Conservation (phyloP, 2,113 vertebrate species). For the Mus pahari region DNA sequence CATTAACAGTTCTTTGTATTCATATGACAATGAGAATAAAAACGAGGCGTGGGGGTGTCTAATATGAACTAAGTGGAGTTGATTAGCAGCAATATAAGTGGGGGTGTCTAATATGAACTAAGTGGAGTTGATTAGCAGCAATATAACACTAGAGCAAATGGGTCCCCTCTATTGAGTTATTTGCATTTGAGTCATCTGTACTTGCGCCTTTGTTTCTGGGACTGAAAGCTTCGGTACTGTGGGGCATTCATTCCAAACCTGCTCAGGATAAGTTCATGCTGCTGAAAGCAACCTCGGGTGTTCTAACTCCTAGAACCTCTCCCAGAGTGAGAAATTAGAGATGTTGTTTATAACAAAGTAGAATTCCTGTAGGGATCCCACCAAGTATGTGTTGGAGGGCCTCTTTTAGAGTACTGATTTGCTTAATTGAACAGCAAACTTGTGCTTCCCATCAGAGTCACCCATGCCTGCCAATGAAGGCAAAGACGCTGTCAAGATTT, state of each 20-base stretch:
- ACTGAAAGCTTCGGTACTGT: background rate
- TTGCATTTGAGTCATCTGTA: conserved; percentile 17
- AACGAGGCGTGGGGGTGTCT: background rate
- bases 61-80: conserved; percentile 72
- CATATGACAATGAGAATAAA: conserved; percentile 52
- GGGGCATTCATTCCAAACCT: conserved; percentile 6
- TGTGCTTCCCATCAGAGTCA: background rate
- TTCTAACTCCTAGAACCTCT: background rate
- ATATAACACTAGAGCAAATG: background rate
- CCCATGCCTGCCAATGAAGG: background rate
- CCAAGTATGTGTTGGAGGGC: background rate
- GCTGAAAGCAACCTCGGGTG: conserved; percentile 21
- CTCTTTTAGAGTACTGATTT: background rate
- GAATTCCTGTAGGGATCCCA: background rate
- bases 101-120: conserved; percentile 64
- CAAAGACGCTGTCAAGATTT: background rate
- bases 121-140: conserved; percentile 72
- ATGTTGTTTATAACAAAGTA: background rate
- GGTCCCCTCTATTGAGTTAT: conserved; percentile 28
- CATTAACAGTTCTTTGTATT: conserved; percentile 2
- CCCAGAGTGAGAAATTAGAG: background rate
- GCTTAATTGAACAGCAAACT: conserved; percentile 51
- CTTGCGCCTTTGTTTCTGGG: conserved; percentile 36
- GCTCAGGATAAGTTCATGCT: background rate
- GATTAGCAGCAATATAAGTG: conserved; percentile 59